These are phyloP conservation scores for Passer montanus DNA, from an alignment of 2,113 vertebrate species.

Conservation along the genomic window DNA sequence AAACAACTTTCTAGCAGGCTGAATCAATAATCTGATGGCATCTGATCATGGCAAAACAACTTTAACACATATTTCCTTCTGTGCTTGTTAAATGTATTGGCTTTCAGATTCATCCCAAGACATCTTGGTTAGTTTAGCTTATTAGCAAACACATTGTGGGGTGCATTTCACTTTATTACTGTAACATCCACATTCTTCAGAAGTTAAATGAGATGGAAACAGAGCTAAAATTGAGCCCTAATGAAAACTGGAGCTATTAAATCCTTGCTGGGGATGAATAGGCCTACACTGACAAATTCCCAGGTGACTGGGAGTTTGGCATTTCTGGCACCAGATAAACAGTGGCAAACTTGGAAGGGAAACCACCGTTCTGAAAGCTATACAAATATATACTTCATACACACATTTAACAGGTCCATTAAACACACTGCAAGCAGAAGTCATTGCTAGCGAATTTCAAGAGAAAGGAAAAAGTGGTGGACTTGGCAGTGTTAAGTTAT, in stretches of 20 bases:
- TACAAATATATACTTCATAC: neutral
- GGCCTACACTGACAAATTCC: neutral
- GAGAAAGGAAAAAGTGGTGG: neutral
- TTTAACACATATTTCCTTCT: conserved; percentile 38
- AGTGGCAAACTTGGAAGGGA: conserved; percentile 25
- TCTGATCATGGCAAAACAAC: neutral
- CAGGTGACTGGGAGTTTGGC: neutral
- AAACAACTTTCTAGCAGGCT: conserved; percentile 41
- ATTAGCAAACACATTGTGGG: conserved; percentile 29
- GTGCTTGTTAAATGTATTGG: conserved; percentile 32
- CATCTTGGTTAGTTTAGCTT: conserved; percentile 1
- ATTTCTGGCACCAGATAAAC: neutral
- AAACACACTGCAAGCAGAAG: neutral
- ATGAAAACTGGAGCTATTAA: neutral
- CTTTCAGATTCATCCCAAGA: conserved; percentile 27
- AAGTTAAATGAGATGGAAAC: conserved; percentile 35
- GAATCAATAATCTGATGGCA: conserved; percentile 27
- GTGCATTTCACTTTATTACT: conserved; percentile 20
- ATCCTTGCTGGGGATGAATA: neutral
- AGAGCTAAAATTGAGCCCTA: conserved; percentile 9
- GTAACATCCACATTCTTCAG: neutral
- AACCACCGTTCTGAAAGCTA: neutral
- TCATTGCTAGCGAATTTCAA: neutral
- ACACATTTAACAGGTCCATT: neutral
- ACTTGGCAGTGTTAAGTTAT: neutral